A percentile compares a stretch with the other conserved stretches of the same genome.
Evolutionary conservation across 2,113 vertebrate genomes (phyloP).

Genomic region (Tetraodon nigroviridis): DNA sequence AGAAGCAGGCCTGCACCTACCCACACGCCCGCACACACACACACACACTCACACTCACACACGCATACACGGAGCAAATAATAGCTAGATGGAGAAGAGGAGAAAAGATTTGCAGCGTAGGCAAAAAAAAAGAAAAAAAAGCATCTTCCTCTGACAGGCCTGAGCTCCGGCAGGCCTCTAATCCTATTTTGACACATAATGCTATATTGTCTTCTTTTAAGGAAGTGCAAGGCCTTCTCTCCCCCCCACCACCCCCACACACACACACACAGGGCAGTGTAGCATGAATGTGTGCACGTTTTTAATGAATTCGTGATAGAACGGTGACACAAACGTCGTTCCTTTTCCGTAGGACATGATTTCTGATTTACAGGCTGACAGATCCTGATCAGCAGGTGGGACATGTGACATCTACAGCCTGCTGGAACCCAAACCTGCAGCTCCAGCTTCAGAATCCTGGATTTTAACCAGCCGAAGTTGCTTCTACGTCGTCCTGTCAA

Average conservation of each 20-base stretch:
- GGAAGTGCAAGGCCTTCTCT: slow-evolving; percentile 39
- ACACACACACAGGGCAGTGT: slow-evolving; percentile 13
- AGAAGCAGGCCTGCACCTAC: slow-evolving; percentile 7
- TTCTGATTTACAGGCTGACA: too few relatives aligned
- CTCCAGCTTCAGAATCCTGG: too few relatives aligned
- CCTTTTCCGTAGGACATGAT: too few relatives aligned
- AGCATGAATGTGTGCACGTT: neutral
- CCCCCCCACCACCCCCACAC: too few relatives aligned
- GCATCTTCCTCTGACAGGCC: slow-evolving; percentile 56
- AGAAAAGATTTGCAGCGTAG: slow-evolving; percentile 58
- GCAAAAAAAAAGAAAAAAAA: slow-evolving; percentile 62
- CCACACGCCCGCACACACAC: neutral
- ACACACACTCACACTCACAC: neutral
- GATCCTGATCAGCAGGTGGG: too few relatives aligned
- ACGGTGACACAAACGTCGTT: neutral
- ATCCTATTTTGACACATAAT: slow-evolving; percentile 64
- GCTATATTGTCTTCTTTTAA: slow-evolving; percentile 55
- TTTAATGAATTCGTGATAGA: neutral
- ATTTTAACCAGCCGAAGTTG: too few relatives aligned
- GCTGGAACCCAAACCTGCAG: too few relatives aligned
- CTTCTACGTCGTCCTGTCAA: too few relatives aligned
- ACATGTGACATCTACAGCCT: too few relatives aligned
- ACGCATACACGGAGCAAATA: slow-evolving; percentile 34
- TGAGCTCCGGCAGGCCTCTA: slow-evolving; percentile 56
- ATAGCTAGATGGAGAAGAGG: slow-evolving; percentile 29